Base-by-base conservation (phyloP, 2,113 vertebrate species). In the Rhabdornis inornatus region DNA sequence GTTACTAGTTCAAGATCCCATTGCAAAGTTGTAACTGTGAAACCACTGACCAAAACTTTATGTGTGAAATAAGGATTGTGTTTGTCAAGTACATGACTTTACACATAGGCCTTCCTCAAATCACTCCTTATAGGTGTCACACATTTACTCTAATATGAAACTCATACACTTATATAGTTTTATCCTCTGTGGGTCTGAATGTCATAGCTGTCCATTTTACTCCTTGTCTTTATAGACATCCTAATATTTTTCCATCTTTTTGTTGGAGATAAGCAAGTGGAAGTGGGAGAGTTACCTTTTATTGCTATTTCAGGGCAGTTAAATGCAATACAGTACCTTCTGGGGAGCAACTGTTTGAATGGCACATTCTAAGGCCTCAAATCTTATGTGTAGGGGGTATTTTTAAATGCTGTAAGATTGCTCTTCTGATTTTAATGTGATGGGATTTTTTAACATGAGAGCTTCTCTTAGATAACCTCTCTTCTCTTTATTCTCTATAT, bases 351-450 rank as follows among this genome's bases (percentile, higher is more conserved):
- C 37, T 35, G 3, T 74, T 69, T 68, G 20, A 78, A 53, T 31
- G 7, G 6, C 11, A 49, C 25, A 50, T 57, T 49, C 35, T 72
- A 50, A 86, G 11, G 7, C 37, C n/a, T 87, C 40, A 44, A 17
- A 50, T 84, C 19, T 70, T 63, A 6, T 16, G n/a, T 0, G 1
- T 44, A 8, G 3, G 18, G 9, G 8, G 9, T 47, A n/a, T 11
- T 55, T 79, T 55, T 52, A 52, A 53, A 37, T 65, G 25, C 37
- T 69, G 4, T n/a, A n/a, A 90, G 79, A 83, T 68, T 76, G 12
- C 6, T 76, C 5, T 72, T 71, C 57, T 72, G 40, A 39, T 85
- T 71, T 95, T 45, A 44, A 33, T 30, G 6, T 9, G 12, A 65
- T 7, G 6, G 16, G 0, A 20, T 65, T 81, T 35, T 71, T 66